These are phyloP conservation scores for Callopanchax toddi DNA, from an alignment of 2,113 vertebrate genomes.

Conservation along the genomic window DNA sequence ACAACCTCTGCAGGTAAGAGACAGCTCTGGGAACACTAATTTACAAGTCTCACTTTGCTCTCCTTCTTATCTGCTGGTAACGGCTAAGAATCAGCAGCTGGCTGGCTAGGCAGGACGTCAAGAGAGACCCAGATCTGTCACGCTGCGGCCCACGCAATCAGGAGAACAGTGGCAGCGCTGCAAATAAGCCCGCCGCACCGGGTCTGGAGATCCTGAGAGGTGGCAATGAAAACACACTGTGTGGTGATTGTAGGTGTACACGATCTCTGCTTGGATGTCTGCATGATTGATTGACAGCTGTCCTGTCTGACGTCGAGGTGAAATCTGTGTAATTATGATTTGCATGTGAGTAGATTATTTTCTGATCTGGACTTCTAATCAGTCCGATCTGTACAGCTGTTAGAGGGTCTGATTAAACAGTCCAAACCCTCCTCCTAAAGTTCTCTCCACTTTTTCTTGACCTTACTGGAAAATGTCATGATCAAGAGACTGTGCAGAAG, in stretches of 20 bases:
- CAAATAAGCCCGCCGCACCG: conserved; percentile 28
- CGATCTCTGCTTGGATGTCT: background rate
- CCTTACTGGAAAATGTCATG: no score
- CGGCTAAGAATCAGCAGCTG: conserved; percentile 42
- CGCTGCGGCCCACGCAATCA: conserved; percentile 41
- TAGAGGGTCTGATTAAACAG: no score
- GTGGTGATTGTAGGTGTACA: background rate
- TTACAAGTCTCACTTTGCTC: conserved; percentile 20
- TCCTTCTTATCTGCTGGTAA: conserved; percentile 41
- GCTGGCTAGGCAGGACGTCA: conserved; percentile 50
- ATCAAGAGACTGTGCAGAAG: no score
- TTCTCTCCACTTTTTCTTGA: no score
- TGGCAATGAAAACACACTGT: background rate
- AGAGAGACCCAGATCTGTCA: conserved; percentile 72
- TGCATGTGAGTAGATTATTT: no score
- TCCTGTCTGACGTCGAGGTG: conserved; percentile 1
- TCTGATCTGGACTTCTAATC: no score
- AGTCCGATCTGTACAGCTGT: no score
- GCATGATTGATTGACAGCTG: conserved; percentile 44
- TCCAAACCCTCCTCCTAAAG: no score
- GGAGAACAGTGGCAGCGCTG: conserved; percentile 38
- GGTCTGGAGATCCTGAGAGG: conserved; percentile 29
- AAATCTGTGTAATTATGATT: no score
- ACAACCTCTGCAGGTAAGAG: conserved; percentile 13
- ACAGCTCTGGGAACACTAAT: conserved; percentile 11